Evolutionary conservation across 2,888 invertebrate species (phyloP).

Genomic region (Ormia ochracea): DNA sequence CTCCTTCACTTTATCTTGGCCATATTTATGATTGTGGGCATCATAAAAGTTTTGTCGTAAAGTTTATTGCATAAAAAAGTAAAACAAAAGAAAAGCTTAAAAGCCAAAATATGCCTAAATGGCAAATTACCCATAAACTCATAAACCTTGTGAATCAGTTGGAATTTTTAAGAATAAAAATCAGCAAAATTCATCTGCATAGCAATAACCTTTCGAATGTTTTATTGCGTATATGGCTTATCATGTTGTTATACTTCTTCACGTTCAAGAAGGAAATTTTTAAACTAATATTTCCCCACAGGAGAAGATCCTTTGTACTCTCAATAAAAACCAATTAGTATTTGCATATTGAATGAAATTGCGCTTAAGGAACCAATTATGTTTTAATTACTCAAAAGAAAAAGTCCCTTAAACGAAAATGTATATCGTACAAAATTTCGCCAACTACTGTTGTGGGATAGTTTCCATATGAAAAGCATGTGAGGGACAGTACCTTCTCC

Average conservation of each 20-base stretch:
- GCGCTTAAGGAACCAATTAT: slow-evolving; percentile 22
- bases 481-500: no score
- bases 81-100: slow-evolving; percentile 21
- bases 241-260: slow-evolving; percentile 14
- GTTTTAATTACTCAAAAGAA: slow-evolving; percentile 15
- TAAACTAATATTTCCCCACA: slow-evolving; percentile 28
- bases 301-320: slow-evolving; percentile 4
- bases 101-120: slow-evolving; percentile 26
- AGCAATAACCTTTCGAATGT: not conserved
- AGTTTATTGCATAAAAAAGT: slow-evolving; percentile 42
- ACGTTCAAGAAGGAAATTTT: slow-evolving; percentile 47
- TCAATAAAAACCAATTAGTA: slow-evolving; percentile 56
- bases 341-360: slow-evolving; percentile 28
- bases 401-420: not conserved
- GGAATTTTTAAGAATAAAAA: not conserved
- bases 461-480: no score
- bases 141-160: slow-evolving; percentile 51
- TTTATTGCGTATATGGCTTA: not conserved
- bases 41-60: slow-evolving; percentile 61
- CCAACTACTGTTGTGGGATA: no score
- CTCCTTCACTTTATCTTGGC: slow-evolving; percentile 20
- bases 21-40: slow-evolving; percentile 58
- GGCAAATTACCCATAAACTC: slow-evolving; percentile 64
- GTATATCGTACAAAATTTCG: no score
- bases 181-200: not conserved